phyloP scores from a whole-genome alignment of 2,888 invertebrate genomes.

The Adelognathus sp. region DNA sequence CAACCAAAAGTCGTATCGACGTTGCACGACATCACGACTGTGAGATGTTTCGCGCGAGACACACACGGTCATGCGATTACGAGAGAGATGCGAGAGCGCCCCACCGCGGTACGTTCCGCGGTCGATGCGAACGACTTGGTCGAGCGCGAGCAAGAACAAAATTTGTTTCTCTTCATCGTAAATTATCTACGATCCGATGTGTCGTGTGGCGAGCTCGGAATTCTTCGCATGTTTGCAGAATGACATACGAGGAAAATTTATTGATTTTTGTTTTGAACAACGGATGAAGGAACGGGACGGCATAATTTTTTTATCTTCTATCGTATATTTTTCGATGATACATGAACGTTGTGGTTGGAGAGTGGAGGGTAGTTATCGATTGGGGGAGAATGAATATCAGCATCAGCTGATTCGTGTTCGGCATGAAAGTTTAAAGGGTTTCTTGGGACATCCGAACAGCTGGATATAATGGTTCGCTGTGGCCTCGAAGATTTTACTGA shows the following conservation, averaged over 20 bases:
- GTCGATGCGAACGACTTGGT: slow-evolving; percentile 2
- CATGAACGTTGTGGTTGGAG: not conserved
- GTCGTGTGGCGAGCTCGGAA: not conserved
- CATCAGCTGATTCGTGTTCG: not conserved
- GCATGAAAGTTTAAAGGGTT: slow-evolving; percentile 40
- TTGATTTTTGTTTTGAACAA: not conserved
- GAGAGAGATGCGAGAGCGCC: slow-evolving; percentile 5
- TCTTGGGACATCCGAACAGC: slow-evolving; percentile 22
- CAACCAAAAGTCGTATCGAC: slow-evolving; percentile 15
- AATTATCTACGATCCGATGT: not conserved
- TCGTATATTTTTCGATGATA: not conserved
- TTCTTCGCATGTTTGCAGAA: not conserved
- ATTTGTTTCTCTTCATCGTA: not conserved
- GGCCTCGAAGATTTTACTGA: not conserved
- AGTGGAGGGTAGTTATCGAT: slow-evolving; percentile 5
- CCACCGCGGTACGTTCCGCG: not conserved
- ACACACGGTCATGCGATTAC: slow-evolving; percentile 5
- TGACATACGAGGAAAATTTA: not conserved
- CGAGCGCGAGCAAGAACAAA: not conserved
- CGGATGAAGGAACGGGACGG: not conserved
- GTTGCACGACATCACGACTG: slow-evolving; percentile 28
- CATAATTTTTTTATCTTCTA: not conserved
- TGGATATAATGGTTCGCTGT: not conserved
- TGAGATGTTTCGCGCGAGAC: not conserved
- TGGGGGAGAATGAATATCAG: not conserved